These are phyloP conservation scores for Myotis myotis DNA, from an alignment of 2,797 vertebrate species.

Conservation along the genomic window DNA sequence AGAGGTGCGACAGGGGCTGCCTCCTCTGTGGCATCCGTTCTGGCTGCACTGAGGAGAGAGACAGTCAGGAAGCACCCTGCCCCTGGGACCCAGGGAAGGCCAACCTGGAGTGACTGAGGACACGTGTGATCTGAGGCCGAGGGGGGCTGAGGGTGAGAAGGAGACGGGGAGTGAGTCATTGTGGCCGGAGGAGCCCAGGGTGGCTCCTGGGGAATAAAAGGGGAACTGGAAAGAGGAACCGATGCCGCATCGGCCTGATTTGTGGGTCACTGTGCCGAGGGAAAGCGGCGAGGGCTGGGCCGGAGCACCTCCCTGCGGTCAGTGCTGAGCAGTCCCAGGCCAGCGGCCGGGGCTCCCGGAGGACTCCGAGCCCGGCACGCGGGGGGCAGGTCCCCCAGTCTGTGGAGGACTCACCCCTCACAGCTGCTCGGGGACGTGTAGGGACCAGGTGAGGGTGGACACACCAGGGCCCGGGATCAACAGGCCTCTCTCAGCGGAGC, in stretches of 20 bases:
- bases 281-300: conserved; percentile 44
- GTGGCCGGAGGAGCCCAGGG: background rate
- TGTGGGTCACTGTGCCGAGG: conserved; percentile 36
- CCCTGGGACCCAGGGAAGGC: background rate
- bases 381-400: background rate
- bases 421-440: background rate
- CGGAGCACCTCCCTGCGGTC: background rate
- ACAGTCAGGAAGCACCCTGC: background rate
- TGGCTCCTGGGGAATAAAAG: background rate
- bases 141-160: background rate
- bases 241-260: conserved; percentile 45
- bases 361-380: background rate
- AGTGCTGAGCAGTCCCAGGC: no score
- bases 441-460: background rate
- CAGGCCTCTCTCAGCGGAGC: background rate
- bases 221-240: conserved; percentile 63
- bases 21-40: background rate
- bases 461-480: background rate
- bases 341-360: background rate
- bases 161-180: background rate
- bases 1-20: background rate
- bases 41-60: background rate
- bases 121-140: background rate
- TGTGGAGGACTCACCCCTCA: background rate
- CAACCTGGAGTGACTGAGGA: conserved; percentile 37